phyloP scores from a whole-genome alignment of 2,113 vertebrate genomes.

The Bubo blakistoni region DNA sequence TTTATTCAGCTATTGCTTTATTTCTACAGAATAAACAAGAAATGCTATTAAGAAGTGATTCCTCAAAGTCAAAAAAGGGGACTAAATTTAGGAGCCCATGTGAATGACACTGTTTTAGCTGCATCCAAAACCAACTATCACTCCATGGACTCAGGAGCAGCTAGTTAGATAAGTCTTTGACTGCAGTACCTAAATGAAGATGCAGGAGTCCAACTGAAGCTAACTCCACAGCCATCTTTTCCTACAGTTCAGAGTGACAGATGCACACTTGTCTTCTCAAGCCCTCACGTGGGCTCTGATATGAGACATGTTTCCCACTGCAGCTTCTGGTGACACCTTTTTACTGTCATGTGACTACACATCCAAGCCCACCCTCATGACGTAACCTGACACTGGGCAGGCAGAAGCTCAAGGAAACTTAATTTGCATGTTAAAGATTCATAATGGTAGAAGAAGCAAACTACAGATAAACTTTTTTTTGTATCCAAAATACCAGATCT shows the following conservation, averaged over 20 bases:
- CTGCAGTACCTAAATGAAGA: background rate
- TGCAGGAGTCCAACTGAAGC: background rate
- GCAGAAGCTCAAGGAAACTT: background rate
- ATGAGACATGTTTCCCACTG: background rate
- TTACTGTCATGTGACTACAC: rapidly evolving
- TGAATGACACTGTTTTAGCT: background rate
- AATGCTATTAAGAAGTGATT: background rate
- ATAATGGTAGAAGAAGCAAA: background rate
- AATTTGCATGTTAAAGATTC: background rate
- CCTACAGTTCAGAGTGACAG: background rate
- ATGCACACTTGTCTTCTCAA: background rate
- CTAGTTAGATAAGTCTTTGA: background rate
- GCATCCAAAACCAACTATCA: background rate
- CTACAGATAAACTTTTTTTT: background rate
- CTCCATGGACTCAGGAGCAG: background rate
- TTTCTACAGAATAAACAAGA: background rate
- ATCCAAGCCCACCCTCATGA: background rate
- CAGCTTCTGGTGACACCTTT: background rate
- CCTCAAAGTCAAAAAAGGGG: background rate
- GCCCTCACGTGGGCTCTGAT: background rate
- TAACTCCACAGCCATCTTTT: background rate
- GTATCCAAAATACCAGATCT: background rate
- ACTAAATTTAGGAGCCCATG: background rate
- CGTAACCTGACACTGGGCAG: background rate
- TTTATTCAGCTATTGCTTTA: background rate